These are phyloP conservation scores for Megalonaias nervosa DNA, from an alignment of 1,140 invertebrate species.

Conservation along the genomic window DNA sequence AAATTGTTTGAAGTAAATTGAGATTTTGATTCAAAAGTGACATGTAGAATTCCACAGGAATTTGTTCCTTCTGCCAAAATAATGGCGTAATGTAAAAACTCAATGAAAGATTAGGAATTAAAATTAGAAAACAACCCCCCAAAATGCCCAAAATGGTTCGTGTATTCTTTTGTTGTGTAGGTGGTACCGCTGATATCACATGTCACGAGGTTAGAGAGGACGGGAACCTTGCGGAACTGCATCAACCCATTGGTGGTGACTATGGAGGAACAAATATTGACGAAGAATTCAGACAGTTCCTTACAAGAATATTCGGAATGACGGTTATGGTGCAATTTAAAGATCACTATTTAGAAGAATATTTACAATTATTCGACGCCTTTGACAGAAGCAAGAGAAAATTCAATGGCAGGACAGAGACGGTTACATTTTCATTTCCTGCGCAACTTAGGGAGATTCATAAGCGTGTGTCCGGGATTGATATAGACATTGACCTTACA, in stretches of 20 bases:
- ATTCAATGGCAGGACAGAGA: constrained; percentile 9
- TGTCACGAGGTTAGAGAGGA: constrained; percentile 32
- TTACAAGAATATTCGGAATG: constrained; percentile 28
- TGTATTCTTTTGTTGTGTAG: constrained; percentile 6
- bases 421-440: constrained; percentile 4
- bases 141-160: no score
- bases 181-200: constrained; percentile 47
- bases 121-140: no score
- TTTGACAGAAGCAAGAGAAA: constrained; percentile 40
- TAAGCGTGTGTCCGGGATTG: neutral
- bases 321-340: constrained; percentile 24
- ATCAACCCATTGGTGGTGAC: constrained; percentile 37
- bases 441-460: neutral
- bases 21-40: no score
- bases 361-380: constrained; percentile 27
- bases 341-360: constrained; percentile 19
- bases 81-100: no score
- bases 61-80: no score
- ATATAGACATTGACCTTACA: no score
- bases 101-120: no score
- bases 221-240: constrained; percentile 31
- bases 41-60: no score
- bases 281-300: constrained; percentile 25
- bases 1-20: no score
- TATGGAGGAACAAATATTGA: constrained; percentile 43